Base-by-base conservation (phyloP, 2,113 vertebrate genomes). In the Donacobius atricapilla region DNA sequence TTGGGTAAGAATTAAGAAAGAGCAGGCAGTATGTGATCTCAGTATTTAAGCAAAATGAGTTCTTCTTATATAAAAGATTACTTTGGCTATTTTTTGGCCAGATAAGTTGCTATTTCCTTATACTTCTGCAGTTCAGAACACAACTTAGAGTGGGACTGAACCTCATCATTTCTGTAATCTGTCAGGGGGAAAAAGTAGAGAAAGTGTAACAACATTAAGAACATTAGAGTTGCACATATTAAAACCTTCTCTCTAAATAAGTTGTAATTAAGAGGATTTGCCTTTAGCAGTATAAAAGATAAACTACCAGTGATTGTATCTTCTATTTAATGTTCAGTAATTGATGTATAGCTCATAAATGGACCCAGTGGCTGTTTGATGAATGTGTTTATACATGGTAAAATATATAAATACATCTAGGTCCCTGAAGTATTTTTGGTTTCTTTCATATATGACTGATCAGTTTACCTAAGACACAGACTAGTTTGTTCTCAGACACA, bases 261-360 rank as follows among this genome's bases (percentile, higher is more conserved):
- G 75, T 65, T 88, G 44, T 71, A 90, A 90, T 90, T 75, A 89
- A 63, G 68, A 90, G 60, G 39, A 81, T 92, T 90, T 90, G 72
- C 91, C 79, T 86, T 77, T 64, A 94, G 90, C 90, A 40, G 48
- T 81, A 7, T 75, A 28, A 35, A 75, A 92, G 83, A 90, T 90
- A 88, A 95, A 92, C 58, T 80, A 77, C 66, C 53, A 66, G 5
- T 60, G 71, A 81, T 95, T 79, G 18, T 79, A 80, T 93, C 93
- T 89, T 57, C 14, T 77, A 70, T 93, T 71, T 86, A 96, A 97
- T 90, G 39, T 66, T 96, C 83, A 68, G 75, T 94, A 92, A 92
- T 92, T 93, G 72, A 92, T 92, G 60, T 87, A 51, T 51, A 70
- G 76, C 77, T 96, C 76, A 27, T 75, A 83, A 90, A 90, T 63